Base-by-base conservation (phyloP, 1,140 invertebrate species). In the Drosophila ambigua region DNA sequence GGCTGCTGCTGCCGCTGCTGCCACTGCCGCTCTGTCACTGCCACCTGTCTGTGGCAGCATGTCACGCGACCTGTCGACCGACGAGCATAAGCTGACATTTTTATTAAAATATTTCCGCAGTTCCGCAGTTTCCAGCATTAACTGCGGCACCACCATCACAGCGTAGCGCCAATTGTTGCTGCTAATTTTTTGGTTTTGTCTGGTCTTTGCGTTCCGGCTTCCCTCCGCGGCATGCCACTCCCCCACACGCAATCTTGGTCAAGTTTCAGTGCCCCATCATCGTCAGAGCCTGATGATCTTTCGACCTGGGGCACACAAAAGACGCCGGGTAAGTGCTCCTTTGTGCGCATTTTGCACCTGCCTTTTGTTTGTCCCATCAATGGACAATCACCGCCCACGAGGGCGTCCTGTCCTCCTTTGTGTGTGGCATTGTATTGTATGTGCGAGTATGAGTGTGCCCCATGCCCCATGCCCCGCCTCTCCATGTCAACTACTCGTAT, bases 81-180 rank as follows among this genome's bases (percentile, higher is more conserved):
- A 50, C 83, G 76, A 53, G 58, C 78, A 88, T 77, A 79, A 88
- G 77, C 76, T 83, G 83, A 88, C 83, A 88, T 88, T 88, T 88
- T 88, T 88, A 88, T 88, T 88, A 88, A 88, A 88, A 88, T 88
- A 87, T 88, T 88, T 83, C 83, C 73, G 66, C 75, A 66, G 49
- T 88, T 83, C 83, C 73, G 66, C 75, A 66, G 49, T 51, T 43
- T 65, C 55, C 51, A 72, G 50, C 65, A 73, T 77, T 78, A 78
- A 78, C 75, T 78, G 75, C 41, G 51, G 49, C 61, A 61, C 61
- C 65, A 31, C 28, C 28, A 31, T 9, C 8, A 8, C 74, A 63
- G 2, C 8, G 13, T 8, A 43, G 44, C 23, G 15, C 11, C 43
- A 39, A 20, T 43, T 58, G 61, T 45, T 46, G 41, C 46, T 60